phyloP scores from a whole-genome alignment of 2,797 vertebrate species.

The Chloroceryle inda region DNA sequence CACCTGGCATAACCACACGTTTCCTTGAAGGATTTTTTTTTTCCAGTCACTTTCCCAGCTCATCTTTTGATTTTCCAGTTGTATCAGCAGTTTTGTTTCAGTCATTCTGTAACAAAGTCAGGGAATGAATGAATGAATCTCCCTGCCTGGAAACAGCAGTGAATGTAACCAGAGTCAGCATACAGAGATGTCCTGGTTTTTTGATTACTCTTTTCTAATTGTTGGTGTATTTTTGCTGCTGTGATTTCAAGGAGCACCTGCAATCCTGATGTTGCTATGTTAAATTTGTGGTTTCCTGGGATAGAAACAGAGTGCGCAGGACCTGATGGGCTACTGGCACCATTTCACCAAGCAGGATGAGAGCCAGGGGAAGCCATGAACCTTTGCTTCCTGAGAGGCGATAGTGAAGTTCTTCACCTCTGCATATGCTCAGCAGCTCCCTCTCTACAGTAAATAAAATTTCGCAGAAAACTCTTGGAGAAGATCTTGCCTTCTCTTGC shows the following conservation, averaged over 20 bases:
- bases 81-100: conserved; percentile 32
- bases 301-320: background rate
- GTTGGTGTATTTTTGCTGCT: background rate
- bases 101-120: background rate
- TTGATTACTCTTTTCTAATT: background rate
- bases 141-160: background rate
- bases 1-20: background rate
- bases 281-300: background rate
- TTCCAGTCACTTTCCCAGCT: background rate
- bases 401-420: background rate
- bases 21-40: background rate
- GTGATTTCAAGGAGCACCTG: background rate
- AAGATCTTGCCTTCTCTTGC: background rate
- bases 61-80: conserved; percentile 39
- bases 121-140: background rate
- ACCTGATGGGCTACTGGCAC: background rate
- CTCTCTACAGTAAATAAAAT: background rate
- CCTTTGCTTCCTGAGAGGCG: background rate
- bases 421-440: accelerated
- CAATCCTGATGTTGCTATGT: background rate
- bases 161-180: background rate
- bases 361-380: background rate
- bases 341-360: background rate
- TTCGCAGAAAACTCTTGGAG: background rate
- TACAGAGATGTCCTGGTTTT: background rate